These are phyloP conservation scores for Orchesella cincta DNA, from an alignment of 1,140 invertebrate species.

Conservation along the genomic window DNA sequence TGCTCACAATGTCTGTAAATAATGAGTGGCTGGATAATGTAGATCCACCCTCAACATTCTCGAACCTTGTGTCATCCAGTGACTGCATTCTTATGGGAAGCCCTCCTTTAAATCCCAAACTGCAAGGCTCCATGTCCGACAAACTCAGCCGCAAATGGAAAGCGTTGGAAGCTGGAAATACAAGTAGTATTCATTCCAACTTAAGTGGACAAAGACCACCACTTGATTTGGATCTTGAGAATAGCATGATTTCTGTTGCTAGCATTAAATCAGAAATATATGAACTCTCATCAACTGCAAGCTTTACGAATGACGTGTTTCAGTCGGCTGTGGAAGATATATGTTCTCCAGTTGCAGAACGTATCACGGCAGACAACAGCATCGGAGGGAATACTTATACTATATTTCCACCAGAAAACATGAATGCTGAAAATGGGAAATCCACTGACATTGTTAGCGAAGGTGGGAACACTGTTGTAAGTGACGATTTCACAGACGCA, in stretches of 20 bases:
- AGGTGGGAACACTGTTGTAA: conserved; percentile 36
- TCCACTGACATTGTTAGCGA: conserved; percentile 29
- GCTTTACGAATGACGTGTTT: conserved; percentile 25
- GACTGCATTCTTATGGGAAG: conserved; percentile 30
- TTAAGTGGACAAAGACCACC: conserved; percentile 43
- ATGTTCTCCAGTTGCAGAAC: not conserved
- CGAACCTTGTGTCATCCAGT: conserved; percentile 36
- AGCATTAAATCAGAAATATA: conserved; percentile 77
- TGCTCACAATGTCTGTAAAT: not conserved
- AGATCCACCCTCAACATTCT: conserved; percentile 36
- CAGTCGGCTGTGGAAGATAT: conserved; percentile 34
- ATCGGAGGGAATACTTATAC: conserved; percentile 28
- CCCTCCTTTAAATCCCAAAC: conserved; percentile 17
- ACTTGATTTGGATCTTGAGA: conserved; percentile 66
- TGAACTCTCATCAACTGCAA: conserved; percentile 56
- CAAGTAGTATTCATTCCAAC: conserved; percentile 32
- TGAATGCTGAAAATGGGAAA: not conserved
- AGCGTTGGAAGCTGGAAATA: conserved; percentile 30
- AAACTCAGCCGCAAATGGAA: conserved; percentile 30
- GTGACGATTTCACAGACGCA: conserved; percentile 42
- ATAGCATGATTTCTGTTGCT: conserved; percentile 78
- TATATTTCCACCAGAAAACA: conserved; percentile 33
- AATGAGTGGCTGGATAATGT: conserved; percentile 34
- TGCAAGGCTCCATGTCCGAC: conserved; percentile 15
- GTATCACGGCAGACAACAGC: not conserved